These are phyloP conservation scores for Isurus oxyrinchus DNA, from an alignment of 2,113 vertebrate genomes.

Conservation along the genomic window DNA sequence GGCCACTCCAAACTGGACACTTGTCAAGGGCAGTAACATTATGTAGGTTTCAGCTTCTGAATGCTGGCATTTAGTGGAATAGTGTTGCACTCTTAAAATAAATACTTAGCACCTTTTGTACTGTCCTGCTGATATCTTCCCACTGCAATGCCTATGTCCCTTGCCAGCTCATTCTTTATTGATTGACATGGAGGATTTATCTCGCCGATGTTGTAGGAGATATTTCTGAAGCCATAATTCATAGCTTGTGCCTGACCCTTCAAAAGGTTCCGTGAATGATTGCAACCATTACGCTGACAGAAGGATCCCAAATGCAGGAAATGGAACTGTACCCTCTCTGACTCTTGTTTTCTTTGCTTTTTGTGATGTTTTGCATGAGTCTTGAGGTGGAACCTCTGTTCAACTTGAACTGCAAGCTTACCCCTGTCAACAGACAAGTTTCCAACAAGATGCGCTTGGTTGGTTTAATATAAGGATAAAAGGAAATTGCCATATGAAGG, in stretches of 20 bases:
- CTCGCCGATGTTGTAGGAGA: neutral
- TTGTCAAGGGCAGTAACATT: neutral
- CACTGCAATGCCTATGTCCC: neutral
- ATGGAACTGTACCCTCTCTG: neutral
- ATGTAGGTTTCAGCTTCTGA: neutral
- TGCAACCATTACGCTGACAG: neutral
- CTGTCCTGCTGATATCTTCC: neutral
- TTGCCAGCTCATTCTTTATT: neutral
- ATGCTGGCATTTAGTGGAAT: neutral
- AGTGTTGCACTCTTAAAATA: conserved; percentile 14
- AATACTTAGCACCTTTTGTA: conserved; percentile 15
- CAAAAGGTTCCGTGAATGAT: neutral
- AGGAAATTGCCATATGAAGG: neutral
- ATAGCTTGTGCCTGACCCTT: conserved; percentile 10
- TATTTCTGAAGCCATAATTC: conserved; percentile 16
- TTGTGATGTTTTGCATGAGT: neutral
- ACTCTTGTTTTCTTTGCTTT: neutral
- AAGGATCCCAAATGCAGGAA: neutral
- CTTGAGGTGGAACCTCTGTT: neutral
- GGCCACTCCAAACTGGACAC: neutral
- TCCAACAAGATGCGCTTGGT: neutral
- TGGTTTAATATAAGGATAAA: neutral
- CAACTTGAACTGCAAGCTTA: neutral
- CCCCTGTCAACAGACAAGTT: neutral
- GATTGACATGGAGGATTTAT: conserved; percentile 25